Base-by-base conservation (phyloP, 35 echinoderm and acorn worm genomes). In the Hemicentrotus pulcherrimus region DNA sequence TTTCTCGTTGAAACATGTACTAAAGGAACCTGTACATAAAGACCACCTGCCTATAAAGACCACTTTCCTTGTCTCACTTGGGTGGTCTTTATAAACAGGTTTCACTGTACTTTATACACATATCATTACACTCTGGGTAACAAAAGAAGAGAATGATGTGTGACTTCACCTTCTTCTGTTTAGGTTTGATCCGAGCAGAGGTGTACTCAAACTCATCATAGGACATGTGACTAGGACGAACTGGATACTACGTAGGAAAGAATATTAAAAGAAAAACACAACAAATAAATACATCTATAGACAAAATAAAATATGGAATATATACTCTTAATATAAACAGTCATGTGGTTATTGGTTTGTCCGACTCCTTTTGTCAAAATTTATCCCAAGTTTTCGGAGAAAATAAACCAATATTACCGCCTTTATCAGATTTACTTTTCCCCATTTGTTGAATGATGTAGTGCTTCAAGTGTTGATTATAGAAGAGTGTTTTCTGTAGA, bases 131-230 rank as follows among this genome's bases (percentile, higher is more conserved):
- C 35, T 41, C 35, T 41, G 35, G 35, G 1, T 41, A 41, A 41
- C 35, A 41, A 41, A 3, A 41, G 35, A 41, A 41, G 3, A 41
- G 35, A 41, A 41, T 41, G 35, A 41, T 41, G 35, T 1, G 35
- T 41, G 35, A 41, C 35, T 41, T 41, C 3, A 99, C 98, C 96
- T 97, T 97, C 88, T 97, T 97, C 89, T 99, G 98, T 60, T 97
- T 97, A 1, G 98, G 98, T 86, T 99, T 99, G 94, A 99, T 96
- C 16, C 96, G 78, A n/a, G 96, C 95, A 18, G 93, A 47, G 0
- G 95, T 91, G 52, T 96, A 95, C 46, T 96, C 94, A 94, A 96
- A 97, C 86, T 97, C 97, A 92, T 96, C 97, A 95, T 97, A 99
- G 32, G 98, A 95, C 95, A 96, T 97, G 85, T 90, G 94, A 52